Percentiles rank a stretch among this genome's conserved stretches.
These are phyloP conservation scores for Apis laboriosa DNA, from an alignment of 1,140 invertebrate genomes.

Conservation along the genomic window DNA sequence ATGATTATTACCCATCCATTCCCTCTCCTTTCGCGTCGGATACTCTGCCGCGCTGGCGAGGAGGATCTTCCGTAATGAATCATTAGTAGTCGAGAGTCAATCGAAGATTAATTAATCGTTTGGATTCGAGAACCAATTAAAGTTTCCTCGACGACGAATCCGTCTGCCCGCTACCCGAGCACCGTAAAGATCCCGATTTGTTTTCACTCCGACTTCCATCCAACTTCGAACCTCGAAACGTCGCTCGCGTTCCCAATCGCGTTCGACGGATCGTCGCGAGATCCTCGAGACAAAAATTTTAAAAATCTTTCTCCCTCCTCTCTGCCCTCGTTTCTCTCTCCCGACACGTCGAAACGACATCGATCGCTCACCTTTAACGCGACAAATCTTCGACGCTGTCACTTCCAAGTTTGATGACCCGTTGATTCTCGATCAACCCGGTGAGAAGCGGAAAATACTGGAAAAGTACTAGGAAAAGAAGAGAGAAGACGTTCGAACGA, in stretches of 20 bases:
- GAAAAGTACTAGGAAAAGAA: not conserved
- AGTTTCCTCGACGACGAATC: constrained; percentile 62
- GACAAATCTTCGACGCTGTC: not conserved
- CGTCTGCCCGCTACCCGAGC: constrained; percentile 40
- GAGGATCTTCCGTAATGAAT: constrained; percentile 63
- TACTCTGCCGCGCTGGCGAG: constrained; percentile 47
- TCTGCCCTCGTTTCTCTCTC: not conserved
- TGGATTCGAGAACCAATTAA: constrained; percentile 69
- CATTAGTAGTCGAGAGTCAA: constrained; percentile 68
- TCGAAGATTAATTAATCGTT: constrained; percentile 69
- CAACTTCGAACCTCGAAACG: constrained; percentile 17
- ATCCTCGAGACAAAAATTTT: constrained; percentile 1
- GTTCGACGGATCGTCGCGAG: constrained; percentile 9
- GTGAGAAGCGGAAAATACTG: not conserved
- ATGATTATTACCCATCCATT: constrained; percentile 43
- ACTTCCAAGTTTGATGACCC: constrained; percentile 10
- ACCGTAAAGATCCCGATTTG: constrained; percentile 57
- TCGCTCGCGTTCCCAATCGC: not conserved
- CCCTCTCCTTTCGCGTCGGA: constrained; percentile 34
- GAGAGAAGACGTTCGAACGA: not conserved
- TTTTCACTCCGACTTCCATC: constrained; percentile 47
- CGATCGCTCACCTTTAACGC: constrained; percentile 19
- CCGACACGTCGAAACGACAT: not conserved
- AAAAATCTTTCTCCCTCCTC: too few relatives aligned
- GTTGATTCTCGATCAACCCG: constrained; percentile 4